Conservation (phyloP, 2,888 invertebrate genomes). For the Thecocarcelia acutangulata region DNA sequence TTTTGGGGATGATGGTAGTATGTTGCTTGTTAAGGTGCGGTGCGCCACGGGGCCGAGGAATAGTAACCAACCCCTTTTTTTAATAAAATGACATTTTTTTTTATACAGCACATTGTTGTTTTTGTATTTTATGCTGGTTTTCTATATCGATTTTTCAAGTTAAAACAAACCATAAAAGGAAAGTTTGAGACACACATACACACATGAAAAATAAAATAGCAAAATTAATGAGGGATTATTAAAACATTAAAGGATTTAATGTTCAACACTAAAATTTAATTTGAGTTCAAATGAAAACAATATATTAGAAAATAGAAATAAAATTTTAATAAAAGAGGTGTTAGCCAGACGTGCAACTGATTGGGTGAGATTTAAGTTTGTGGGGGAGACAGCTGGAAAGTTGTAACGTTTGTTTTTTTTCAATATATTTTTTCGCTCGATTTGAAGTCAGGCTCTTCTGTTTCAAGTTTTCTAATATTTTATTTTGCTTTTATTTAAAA, state of each 20-base stretch:
- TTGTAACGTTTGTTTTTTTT: too few relatives aligned
- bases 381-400: neutral
- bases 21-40: conserved; percentile 33
- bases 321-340: neutral
- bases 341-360: neutral
- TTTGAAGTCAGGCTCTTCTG: too few relatives aligned
- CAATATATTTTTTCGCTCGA: too few relatives aligned
- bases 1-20: conserved; percentile 57
- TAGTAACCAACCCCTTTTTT: conserved; percentile 57
- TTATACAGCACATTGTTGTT: conserved; percentile 5
- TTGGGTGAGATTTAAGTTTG: conserved; percentile 16
- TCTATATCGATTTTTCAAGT: conserved; percentile 57
- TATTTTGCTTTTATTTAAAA: too few relatives aligned
- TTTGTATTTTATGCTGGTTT: conserved; percentile 53
- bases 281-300: conserved; percentile 5
- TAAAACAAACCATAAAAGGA: conserved; percentile 42
- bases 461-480: too few relatives aligned
- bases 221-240: conserved; percentile 54
- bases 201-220: conserved; percentile 16
- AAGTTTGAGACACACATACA: conserved; percentile 27
- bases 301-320: neutral
- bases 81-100: conserved; percentile 55
- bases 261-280: conserved; percentile 41
- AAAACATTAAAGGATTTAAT: conserved; percentile 43
- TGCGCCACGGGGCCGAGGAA: conserved; percentile 30